A percentile compares a stretch with the other conserved stretches of the same genome.
These are phyloP conservation scores for Drosophila tanythrix DNA, from an alignment of 2,888 invertebrate species.

Conservation along the genomic window DNA sequence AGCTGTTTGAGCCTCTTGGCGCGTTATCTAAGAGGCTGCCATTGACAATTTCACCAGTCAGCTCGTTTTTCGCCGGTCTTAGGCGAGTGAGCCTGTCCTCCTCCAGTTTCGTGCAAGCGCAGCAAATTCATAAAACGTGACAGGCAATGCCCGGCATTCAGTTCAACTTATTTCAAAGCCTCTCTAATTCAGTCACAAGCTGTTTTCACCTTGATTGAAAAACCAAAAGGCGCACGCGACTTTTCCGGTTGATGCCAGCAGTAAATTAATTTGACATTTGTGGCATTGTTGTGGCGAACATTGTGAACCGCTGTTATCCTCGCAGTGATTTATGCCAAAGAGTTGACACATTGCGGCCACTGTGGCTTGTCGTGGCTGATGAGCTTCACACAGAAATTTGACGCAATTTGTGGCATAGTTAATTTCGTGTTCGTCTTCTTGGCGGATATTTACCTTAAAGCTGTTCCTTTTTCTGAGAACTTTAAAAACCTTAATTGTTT, in stretches of 20 bases:
- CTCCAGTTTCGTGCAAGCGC: conserved; percentile 29
- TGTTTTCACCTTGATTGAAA: conserved; percentile 73
- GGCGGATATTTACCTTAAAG: background rate
- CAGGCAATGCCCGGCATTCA: conserved; percentile 55
- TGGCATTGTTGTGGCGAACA: conserved; percentile 59
- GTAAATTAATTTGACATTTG: conserved; percentile 79
- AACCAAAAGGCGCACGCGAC: conserved; percentile 53
- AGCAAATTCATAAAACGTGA: conserved; percentile 76
- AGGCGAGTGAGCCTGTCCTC: conserved; percentile 5
- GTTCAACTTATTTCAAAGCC: conserved; percentile 8
- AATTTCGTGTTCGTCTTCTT: conserved; percentile 1
- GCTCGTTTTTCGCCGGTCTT: conserved; percentile 36
- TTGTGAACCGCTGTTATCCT: conserved; percentile 36
- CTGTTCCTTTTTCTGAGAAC: background rate
- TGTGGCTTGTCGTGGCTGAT: conserved; percentile 19
- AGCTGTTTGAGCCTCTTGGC: conserved; percentile 55
- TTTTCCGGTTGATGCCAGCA: conserved; percentile 47
- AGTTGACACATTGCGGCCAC: conserved; percentile 48
- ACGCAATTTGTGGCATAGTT: conserved; percentile 33
- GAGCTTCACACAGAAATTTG: conserved; percentile 26
- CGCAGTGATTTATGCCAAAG: conserved; percentile 68
- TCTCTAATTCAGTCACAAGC: background rate
- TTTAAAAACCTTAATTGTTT: background rate
- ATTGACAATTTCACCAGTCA: conserved; percentile 65
- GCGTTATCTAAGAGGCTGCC: conserved; percentile 56